Base-by-base conservation (phyloP, 2,888 invertebrate species). In the Caenorhabditis panamensis region DNA sequence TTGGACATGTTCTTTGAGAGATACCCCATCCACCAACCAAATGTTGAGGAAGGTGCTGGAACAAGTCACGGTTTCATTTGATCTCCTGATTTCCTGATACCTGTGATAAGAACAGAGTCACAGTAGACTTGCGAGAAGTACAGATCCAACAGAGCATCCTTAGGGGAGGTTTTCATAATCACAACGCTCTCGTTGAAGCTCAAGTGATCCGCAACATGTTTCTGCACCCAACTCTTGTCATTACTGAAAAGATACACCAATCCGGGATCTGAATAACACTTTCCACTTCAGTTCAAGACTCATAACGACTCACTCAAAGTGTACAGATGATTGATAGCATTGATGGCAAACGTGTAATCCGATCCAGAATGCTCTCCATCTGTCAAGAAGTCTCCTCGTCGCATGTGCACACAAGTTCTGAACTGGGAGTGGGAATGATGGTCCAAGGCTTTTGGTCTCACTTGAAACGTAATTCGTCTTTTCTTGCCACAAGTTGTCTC, bases 11-110 rank as follows among this genome's bases (percentile, higher is more conserved):
- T 72, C 53, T 62, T 71, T 28, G 78, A 78, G 2, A 78, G 37
- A 62, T 67, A 78, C 71, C 71, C 71, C n/a, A 78, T 18, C 78
- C 78, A 78, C 71, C 71, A 78, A 8, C 71, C 78, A 16, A 78
- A 78, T 13, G 71, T 78, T 3, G 78, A 78, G 13, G 78, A 78
- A 13, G 78, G 71, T 1, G 78, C 78, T 72, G 66, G n/a, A 31
- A 31, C 5, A 9, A 9, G 9, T 31, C 31, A 9, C 31, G 9
- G 31, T 9, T 31, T 31, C 31, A n/a, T n/a, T 31, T 4, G 31
- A 31, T 6, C 31, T 6, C 31, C 9, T 9, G 4, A 31, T 4
- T 6, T 6, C 54, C 41, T 13, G 11, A 2, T 13, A 76, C 76
- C 76, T 54, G 79, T 79, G 22, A 79, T 79, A 1, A 79, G 44